phyloP scores from a whole-genome alignment of 2,888 invertebrate species.

The Dione vanillae region DNA sequence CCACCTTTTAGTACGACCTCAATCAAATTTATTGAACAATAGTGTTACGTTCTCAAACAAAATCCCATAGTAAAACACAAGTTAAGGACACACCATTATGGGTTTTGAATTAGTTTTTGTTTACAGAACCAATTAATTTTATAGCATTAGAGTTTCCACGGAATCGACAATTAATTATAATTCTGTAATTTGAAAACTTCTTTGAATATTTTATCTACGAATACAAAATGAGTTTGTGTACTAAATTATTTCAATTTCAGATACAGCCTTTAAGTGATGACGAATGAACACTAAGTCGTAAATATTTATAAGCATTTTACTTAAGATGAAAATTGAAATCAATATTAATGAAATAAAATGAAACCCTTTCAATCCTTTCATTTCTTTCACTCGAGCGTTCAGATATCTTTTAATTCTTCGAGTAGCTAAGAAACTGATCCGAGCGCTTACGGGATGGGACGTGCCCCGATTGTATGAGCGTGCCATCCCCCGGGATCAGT shows the following conservation, averaged over 20 bases:
- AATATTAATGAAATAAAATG: slow-evolving; percentile 40
- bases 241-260: neutral
- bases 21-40: slow-evolving; percentile 46
- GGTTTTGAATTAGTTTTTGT: slow-evolving; percentile 42
- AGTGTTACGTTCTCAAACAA: slow-evolving; percentile 34
- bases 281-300: too few species aligned
- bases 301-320: slow-evolving; percentile 11
- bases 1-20: slow-evolving; percentile 42
- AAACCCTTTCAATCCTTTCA: slow-evolving; percentile 40
- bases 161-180: slow-evolving; percentile 46
- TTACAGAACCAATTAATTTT: slow-evolving; percentile 48
- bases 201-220: slow-evolving; percentile 31
- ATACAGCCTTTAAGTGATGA: too few species aligned
- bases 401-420: slow-evolving; percentile 47
- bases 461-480: slow-evolving; percentile 47
- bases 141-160: slow-evolving; percentile 47
- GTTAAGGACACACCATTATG: slow-evolving; percentile 34
- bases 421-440: slow-evolving; percentile 49
- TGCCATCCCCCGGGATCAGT: slow-evolving; percentile 45
- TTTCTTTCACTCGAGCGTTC: slow-evolving; percentile 37
- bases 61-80: slow-evolving; percentile 26
- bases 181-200: slow-evolving; percentile 48
- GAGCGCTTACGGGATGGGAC: slow-evolving; percentile 46
- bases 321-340: slow-evolving; percentile 20
- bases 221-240: slow-evolving; percentile 35